Evolutionary conservation across 1,140 invertebrate species (phyloP).

Genomic region (Sarcophaga peregrina): DNA sequence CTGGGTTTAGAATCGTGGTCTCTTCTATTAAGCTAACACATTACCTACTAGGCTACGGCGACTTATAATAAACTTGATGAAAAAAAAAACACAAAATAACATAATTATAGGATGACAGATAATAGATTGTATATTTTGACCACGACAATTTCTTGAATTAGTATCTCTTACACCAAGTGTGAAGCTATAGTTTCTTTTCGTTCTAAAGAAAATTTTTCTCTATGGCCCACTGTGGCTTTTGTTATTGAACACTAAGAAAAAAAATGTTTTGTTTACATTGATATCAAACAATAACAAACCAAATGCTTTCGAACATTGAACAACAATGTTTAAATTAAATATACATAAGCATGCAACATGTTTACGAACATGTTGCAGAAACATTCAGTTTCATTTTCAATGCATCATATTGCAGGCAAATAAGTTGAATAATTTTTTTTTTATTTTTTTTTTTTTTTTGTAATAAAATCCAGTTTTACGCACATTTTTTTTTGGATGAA

Average conservation of each 20-base stretch:
- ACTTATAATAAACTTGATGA: too few species aligned
- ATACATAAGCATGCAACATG: background rate
- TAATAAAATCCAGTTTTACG: background rate
- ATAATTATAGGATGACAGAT: too few species aligned
- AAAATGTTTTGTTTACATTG: background rate
- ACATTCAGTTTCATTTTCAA: slow-evolving; percentile 14
- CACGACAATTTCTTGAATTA: too few species aligned
- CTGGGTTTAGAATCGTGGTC: too few species aligned
- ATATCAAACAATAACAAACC: background rate
- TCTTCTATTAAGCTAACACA: too few species aligned
- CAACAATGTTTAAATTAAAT: background rate
- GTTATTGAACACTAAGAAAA: background rate
- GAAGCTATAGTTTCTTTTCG: too few species aligned
- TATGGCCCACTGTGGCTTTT: background rate
- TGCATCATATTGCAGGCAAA: background rate
- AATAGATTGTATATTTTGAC: too few species aligned
- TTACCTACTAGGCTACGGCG: too few species aligned
- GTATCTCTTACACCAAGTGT: too few species aligned
- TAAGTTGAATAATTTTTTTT: too few species aligned
- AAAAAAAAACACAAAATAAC: too few species aligned
- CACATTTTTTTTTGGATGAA: background rate
- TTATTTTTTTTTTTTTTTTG: too few species aligned
- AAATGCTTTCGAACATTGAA: background rate
- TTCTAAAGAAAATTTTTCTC: background rate
- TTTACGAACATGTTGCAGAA: background rate